phyloP scores from a whole-genome alignment of 2,797 vertebrate species.

The Loriculus beryllinus region DNA sequence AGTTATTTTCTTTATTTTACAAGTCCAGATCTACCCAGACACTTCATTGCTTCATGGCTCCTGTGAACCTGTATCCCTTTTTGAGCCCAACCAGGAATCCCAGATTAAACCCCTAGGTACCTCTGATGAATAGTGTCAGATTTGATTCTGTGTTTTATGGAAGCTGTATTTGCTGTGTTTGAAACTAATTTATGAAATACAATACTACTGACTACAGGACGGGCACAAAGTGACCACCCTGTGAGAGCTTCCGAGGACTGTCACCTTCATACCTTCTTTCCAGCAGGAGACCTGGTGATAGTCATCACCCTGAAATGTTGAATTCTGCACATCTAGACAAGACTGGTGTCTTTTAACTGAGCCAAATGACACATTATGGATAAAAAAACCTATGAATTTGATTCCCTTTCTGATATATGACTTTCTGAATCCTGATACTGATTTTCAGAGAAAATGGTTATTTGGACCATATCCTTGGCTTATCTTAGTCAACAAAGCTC shows the following conservation, averaged over 20 bases:
- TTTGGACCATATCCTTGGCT: not conserved
- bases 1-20: not conserved
- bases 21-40: not conserved
- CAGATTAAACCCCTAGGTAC: not conserved
- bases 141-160: not conserved
- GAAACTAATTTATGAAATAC: not conserved
- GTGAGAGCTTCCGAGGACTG: not conserved
- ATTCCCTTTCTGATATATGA: not conserved
- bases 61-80: not conserved
- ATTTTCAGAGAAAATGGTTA: not conserved
- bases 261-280: not conserved
- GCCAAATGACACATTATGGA: rapidly evolving
- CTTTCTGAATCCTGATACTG: not conserved
- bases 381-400: not conserved
- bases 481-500: not conserved
- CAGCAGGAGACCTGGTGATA: not conserved
- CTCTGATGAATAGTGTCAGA: not conserved
- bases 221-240: not conserved
- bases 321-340: not conserved
- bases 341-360: not conserved
- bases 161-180: not conserved
- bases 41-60: not conserved
- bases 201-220: not conserved
- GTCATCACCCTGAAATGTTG: not conserved
- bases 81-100: not conserved